These are phyloP conservation scores for Hapalemur alaotrensis DNA, from an alignment of 2,797 vertebrate species.

Conservation along the genomic window DNA sequence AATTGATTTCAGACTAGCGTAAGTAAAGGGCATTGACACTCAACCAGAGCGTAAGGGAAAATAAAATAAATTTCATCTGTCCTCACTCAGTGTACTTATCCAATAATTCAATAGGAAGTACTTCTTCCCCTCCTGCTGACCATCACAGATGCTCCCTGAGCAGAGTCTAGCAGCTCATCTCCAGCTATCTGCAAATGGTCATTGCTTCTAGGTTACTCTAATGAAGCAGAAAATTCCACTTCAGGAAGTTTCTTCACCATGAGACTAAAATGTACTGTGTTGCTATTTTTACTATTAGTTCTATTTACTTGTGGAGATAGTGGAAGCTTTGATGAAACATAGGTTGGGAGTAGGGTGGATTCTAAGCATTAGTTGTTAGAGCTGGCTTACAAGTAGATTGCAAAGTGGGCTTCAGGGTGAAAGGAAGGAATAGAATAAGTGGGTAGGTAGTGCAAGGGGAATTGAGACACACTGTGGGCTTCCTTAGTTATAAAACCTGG, in stretches of 20 bases:
- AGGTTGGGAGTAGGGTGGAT: background rate
- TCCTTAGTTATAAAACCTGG: background rate
- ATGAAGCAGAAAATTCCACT: slow-evolving; percentile 74
- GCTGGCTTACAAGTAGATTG: background rate
- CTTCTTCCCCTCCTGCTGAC: slow-evolving; percentile 54
- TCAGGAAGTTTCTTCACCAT: slow-evolving; percentile 59
- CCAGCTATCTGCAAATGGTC: slow-evolving; percentile 55
- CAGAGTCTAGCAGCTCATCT: slow-evolving; percentile 23
- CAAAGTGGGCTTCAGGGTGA: background rate
- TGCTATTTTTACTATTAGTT: slow-evolving; percentile 69
- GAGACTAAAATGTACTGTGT: background rate
- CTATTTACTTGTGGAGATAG: slow-evolving; percentile 69
- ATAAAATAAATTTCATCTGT: slow-evolving; percentile 48
- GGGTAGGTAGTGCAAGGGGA: background rate
- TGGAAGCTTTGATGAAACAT: slow-evolving; percentile 40
- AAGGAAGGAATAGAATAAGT: background rate
- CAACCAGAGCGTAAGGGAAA: slow-evolving; percentile 7
- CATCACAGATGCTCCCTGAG: slow-evolving; percentile 26
- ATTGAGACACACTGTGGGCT: background rate
- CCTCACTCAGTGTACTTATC: slow-evolving; percentile 49
- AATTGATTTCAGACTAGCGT: background rate
- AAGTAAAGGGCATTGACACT: background rate
- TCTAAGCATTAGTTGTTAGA: slow-evolving; percentile 21
- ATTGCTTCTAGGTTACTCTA: slow-evolving; percentile 74
- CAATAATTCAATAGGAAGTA: slow-evolving; percentile 68